Evolutionary conservation across 2,113 vertebrate genomes (phyloP).

Genomic region (Mola mola): DNA sequence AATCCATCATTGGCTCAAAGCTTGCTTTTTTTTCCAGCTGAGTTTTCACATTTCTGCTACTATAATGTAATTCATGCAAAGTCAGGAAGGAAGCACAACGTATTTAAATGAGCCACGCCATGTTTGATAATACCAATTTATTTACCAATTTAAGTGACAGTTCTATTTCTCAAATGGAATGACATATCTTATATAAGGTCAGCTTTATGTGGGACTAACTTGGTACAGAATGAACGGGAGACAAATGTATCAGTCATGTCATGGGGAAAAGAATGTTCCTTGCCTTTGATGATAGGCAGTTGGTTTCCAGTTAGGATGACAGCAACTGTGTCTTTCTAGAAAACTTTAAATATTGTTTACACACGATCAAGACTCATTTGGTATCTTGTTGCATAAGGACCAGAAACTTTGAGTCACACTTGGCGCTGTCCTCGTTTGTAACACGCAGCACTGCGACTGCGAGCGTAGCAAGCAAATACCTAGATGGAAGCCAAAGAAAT

Average conservation of each 20-base stretch:
- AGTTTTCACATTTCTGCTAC: background rate
- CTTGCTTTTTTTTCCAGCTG: constrained; percentile 20
- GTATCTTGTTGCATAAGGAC: constrained; percentile 21
- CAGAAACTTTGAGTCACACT: constrained; percentile 26
- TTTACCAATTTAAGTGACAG: background rate
- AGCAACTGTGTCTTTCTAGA: too few relatives aligned
- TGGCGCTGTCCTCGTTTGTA: constrained; percentile 5
- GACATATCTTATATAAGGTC: too few relatives aligned
- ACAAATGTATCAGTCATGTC: too few relatives aligned
- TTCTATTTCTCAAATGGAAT: too few relatives aligned
- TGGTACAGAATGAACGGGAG: too few relatives aligned
- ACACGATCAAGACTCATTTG: constrained; percentile 26
- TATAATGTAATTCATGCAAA: constrained; percentile 1
- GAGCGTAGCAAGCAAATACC: constrained; percentile 29
- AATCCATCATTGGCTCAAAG: constrained; percentile 14
- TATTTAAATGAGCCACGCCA: background rate
- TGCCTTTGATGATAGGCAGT: too few relatives aligned
- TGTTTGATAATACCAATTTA: background rate
- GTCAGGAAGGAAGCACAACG: background rate
- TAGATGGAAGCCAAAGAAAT: constrained; percentile 66
- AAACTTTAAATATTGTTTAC: too few relatives aligned
- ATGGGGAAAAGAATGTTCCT: too few relatives aligned
- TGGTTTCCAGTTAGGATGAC: too few relatives aligned
- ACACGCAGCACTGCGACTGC: constrained; percentile 10
- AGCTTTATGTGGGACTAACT: too few relatives aligned